Base-by-base conservation (phyloP, 2,888 invertebrate species). In the Hofmannophila pseudospretella region DNA sequence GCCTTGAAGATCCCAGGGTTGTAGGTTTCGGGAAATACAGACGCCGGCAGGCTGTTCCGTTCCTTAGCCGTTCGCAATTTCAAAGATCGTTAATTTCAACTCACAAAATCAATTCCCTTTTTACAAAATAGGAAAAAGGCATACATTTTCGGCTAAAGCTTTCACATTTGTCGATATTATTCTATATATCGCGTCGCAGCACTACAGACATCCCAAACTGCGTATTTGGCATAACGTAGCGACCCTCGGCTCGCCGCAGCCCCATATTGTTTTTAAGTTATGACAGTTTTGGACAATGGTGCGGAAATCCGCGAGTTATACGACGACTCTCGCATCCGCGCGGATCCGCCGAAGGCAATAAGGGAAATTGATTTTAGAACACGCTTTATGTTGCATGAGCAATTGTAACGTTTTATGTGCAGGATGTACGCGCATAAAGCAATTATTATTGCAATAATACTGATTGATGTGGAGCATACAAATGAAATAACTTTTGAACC, bases 261-360 rank as follows among this genome's bases (percentile, higher is more conserved):
- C 45, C 69, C 73, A 74, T 77, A 78, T 77, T 79, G 79, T 77
- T 78, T 75, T 72, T 70, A 75, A 77, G 67, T 75, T 74, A 74
- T 67, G 71, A 67, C 73, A 64, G 62, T 62, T 70, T 72, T 69
- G 72, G 65, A 74, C 70, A 76, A 78, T 76, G 73, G 60, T 51
- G 50, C 64, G 68, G 69, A 75, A 70, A 63, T 62, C 64, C 53
- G 55, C 40, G 49, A 54, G 45, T 55, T 49, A 27, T 25, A 51
- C 45, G 45, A 43, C 44, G 45, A 16, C 16, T 16, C 16, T 16
- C 22, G 11, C 31, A 10, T 26, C 30, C 22, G 26, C 20, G 8
- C 12, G 7, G 8, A 1, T 5, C 4, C 20, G 23, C 13, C 20
- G n/a, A 23, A 9, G 7, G 13, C 20, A 29, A 22, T 22, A 12